Evolutionary conservation across 1,140 invertebrate species (phyloP), one percentile per base, ranked within the genome.

Genomic region (Pemphigus obesinymphae): DNA sequence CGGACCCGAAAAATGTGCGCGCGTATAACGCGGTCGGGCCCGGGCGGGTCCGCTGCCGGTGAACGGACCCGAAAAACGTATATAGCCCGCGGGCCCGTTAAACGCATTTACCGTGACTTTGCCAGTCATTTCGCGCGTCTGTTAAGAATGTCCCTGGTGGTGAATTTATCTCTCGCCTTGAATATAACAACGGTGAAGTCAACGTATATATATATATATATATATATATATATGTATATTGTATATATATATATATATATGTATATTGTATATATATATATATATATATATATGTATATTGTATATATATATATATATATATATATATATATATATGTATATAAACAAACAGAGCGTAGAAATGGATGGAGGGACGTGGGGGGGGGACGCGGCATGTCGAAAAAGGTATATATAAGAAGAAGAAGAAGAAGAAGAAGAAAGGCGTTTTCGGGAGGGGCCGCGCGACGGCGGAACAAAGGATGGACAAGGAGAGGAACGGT

Each of bases 61-160:
- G n/a, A 26, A 23, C n/a, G 34, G 66, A 11, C n/a, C 15, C 66
- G 6, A 20, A 37, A 40, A 70, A 70, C 13, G 37, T 70, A 70
- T n/a, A n/a, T 70, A 13, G 66, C 34, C 37, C n/a, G 8, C 37
- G n/a, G 4, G 37, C 10, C n/a, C 37, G 17, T 29, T n/a, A 48
- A 72, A 72, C 48, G 43, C 48, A 48, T 72, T 45, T 48, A 72
- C 43, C 43, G 68, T 72, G 68, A 72, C 23, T 72, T 72, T 48
- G 15, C 23, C 43, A 48, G 23, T 29, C 43, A 20, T 72, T 72
- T 72, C 68, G 68, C 23, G 45, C 45, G 68, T 45, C 68, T 45
- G 66, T 68, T 26, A 7, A 11, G 68, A 72, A 72, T 29, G 68
- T 72, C 68, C 15, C 68, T 7, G 68, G 23, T 5, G 68, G 40